These are phyloP conservation scores for Dasyurus viverrinus DNA, from an alignment of 2,113 vertebrate genomes.

Conservation along the genomic window DNA sequence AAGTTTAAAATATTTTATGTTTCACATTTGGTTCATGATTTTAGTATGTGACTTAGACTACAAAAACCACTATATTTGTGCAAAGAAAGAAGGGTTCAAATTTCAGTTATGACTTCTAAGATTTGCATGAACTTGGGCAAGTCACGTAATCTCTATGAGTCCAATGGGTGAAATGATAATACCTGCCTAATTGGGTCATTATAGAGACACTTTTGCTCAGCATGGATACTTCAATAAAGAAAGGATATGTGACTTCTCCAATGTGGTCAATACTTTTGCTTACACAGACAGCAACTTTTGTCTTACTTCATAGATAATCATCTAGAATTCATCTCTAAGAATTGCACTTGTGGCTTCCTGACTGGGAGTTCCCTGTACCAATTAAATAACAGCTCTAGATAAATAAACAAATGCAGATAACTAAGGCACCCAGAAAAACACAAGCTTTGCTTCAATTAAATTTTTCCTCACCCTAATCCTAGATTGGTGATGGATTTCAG, in stretches of 20 bases:
- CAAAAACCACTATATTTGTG: not conserved
- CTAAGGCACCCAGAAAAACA: not conserved
- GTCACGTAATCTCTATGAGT: not conserved
- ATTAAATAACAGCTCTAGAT: not conserved
- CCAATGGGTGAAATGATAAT: not conserved
- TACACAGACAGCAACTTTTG: not conserved
- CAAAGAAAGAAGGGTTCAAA: not conserved
- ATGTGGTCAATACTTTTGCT: not conserved
- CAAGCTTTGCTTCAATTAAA: not conserved
- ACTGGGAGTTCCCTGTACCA: not conserved
- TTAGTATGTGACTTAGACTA: not conserved
- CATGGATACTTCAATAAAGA: not conserved
- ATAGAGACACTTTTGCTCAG: not conserved
- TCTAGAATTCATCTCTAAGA: not conserved
- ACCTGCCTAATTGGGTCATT: not conserved
- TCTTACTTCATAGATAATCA: not conserved
- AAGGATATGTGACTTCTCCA: not conserved
- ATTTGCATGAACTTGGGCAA: not conserved
- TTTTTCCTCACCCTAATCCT: not conserved
- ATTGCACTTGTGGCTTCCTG: not conserved
- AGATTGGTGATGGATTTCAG: not conserved
- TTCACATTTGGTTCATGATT: not conserved
- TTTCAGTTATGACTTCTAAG: not conserved
- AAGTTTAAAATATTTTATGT: constrained; percentile 1
- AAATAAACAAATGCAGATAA: not conserved